phyloP scores from a whole-genome alignment of 1,140 invertebrate genomes.

The Drosophila asahinai region DNA sequence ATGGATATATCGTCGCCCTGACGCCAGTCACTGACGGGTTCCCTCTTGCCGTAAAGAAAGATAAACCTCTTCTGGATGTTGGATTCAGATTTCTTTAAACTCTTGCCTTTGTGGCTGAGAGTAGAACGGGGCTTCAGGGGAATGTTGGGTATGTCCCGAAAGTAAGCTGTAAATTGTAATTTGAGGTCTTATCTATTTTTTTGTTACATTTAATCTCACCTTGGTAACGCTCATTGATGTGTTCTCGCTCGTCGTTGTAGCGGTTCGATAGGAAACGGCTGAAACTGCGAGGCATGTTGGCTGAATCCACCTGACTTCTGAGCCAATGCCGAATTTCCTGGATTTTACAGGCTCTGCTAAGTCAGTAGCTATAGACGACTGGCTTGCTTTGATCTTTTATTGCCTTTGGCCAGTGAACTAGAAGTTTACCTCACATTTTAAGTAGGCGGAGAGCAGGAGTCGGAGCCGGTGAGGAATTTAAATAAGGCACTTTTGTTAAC shows the following conservation, averaged over 20 bases:
- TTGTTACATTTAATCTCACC: slow-evolving; percentile 20
- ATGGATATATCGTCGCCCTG: slow-evolving; percentile 54
- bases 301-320: slow-evolving; percentile 15
- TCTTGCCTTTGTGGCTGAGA: background rate
- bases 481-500: background rate
- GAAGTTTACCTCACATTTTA: slow-evolving; percentile 12
- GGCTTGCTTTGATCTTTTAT: slow-evolving; percentile 13
- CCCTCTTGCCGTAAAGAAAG: slow-evolving; percentile 41
- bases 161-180: slow-evolving; percentile 12
- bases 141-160: slow-evolving; percentile 25
- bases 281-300: slow-evolving; percentile 48
- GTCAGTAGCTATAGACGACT: slow-evolving; percentile 15
- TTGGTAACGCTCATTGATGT: slow-evolving; percentile 41
- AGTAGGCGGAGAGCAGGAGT: background rate
- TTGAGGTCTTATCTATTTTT: background rate
- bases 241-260: slow-evolving; percentile 31
- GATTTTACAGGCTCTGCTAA: slow-evolving; percentile 18
- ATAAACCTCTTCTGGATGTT: slow-evolving; percentile 11
- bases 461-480: no score
- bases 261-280: slow-evolving; percentile 55
- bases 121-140: slow-evolving; percentile 7
- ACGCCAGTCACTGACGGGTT: slow-evolving; percentile 55
- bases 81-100: background rate
- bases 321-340: background rate
- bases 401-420: slow-evolving; percentile 9